Evolutionary conservation across 2,113 vertebrate species (phyloP), one percentile per base, ranked within the genome.

Genomic region (Psilopogon haemacephalus): DNA sequence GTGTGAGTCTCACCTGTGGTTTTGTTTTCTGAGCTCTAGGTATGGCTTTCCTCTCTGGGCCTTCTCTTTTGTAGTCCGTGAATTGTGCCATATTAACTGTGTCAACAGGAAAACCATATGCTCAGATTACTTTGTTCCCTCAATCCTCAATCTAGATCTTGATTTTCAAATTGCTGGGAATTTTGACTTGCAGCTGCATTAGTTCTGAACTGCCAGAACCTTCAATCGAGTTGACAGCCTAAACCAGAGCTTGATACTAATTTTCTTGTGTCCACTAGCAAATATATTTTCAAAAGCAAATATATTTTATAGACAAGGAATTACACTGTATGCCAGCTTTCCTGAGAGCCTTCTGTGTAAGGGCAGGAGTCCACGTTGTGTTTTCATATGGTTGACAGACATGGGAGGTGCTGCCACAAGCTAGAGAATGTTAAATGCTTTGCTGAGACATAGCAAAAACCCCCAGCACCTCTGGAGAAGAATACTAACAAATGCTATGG

Each of bases 351-450:
- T 74, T 62, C 52, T 40, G 30, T 28, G 15, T 21, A 26, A 77
- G 50, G 76, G 35, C 63, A 86, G 56, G 33, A 46, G 20, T 1
- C 5, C 46, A 59, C 0, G 0, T 3, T 33, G 5, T 37, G 30
- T 67, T 40, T 79, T 50, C 33, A 12, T 67, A 18, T 69, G 33
- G 16, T 6, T 90, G 60, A 20, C 72, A 73, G 40, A 52, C 12
- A 11, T 5, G 65, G 79, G 35, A 52, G 37, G 60, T 90, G 86
- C 71, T 73, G 59, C 40, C 62, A 35, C 33, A 60, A 83, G 37
- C 27, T 69, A 55, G 50, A 71, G 56, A 44, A 63, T 9, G 24
- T 40, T 40, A 70, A 90, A 81, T 5, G 8, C 28, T 38, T 83
- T 35, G 33, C 64, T 74, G 46, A 80, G 33, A 54, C 6, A 9